Evolutionary conservation across 2,113 vertebrate species (phyloP).

Genomic region (Pungitius pungitius): DNA sequence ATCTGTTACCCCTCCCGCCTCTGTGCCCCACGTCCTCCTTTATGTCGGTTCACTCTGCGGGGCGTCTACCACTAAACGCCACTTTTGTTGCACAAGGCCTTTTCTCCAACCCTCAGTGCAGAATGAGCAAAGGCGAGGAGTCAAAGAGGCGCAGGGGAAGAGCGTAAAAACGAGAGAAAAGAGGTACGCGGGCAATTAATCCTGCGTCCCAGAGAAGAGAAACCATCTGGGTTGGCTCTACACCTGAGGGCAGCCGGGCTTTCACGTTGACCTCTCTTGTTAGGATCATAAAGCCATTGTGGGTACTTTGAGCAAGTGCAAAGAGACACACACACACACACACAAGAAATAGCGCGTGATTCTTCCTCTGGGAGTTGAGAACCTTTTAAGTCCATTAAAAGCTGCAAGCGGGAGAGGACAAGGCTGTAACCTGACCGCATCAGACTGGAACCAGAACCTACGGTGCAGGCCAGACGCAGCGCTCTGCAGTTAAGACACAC

Average conservation of each 20-base stretch:
- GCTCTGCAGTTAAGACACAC: conserved; percentile 63
- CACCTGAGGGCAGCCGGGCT: conserved; percentile 70
- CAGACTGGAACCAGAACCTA: conserved; percentile 69
- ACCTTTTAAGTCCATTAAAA: conserved; percentile 77
- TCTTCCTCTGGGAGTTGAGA: conserved; percentile 63
- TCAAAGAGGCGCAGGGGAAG: conserved; percentile 28
- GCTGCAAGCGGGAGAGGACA: conserved; percentile 58
- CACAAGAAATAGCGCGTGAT: conserved; percentile 51
- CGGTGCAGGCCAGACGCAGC: conserved; percentile 52
- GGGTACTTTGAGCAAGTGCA: conserved; percentile 69
- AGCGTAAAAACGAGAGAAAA: conserved; percentile 36
- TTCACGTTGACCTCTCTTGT: conserved; percentile 76
- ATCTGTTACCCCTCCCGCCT: conserved; percentile 38
- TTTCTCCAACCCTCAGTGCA: conserved; percentile 35
- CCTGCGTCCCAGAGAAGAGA: conserved; percentile 55
- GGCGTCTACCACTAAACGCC: conserved; percentile 53
- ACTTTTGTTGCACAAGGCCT: conserved; percentile 52
- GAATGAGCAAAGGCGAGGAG: conserved; percentile 22
- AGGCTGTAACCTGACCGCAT: conserved; percentile 70
- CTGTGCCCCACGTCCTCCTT: conserved; percentile 31
- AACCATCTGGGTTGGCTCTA: conserved; percentile 71
- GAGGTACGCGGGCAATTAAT: conserved; percentile 59
- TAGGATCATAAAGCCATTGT: conserved; percentile 67
- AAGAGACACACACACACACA: conserved; percentile 47
- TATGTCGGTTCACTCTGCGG: conserved; percentile 65